Evolutionary conservation across 2,888 invertebrate genomes (phyloP), one percentile per base, ranked within the genome.

Genomic region (Choristoneura rosaceana): DNA sequence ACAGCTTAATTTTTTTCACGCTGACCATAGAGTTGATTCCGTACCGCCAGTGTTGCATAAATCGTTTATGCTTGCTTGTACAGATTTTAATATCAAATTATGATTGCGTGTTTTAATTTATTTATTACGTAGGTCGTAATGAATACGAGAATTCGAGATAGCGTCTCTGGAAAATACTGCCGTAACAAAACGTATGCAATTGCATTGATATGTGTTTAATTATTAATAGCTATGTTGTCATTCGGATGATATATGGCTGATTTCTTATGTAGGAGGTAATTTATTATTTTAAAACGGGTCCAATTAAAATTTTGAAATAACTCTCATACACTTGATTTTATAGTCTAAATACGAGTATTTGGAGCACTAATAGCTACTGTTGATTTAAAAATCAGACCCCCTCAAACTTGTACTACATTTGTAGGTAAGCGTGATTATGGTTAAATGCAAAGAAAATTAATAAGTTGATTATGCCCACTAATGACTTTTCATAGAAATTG

Each of bases 1-100:
- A 85, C 82, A 81, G 80, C 75, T 79, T 77, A 78, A 81, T 82
- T 81, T 84, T 84, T 81, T 79, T 81, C 55, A 66, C 34, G 70
- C 45, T 15, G 41, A 45, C 55, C 66, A 45, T 71, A 63, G 59
- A 65, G 50, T 58, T 63, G 68, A 62, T 71, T 71, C 7, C 45
- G 64, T 64, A 60, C 60, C n/a, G 70, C 52, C 43, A 71, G 71
- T 61, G 62, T 71, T 71, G 71, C 62, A 61, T 47, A 71, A 71
- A 64, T 67, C 62, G 52, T 47, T 66, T 64, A 50, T 17, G 67
- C 33, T n/a, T 65, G 58, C 65, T 65, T 59, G 43, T 60, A 17
- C 61, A 62, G 67, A 67, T 62, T 71, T 65, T 58, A 67, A 71
- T 62, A 60, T 52, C 52, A 41, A 67, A 55, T 71, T 66, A 62